Conservation (phyloP, 2,888 invertebrate genomes). For the Dicyrtomina minuta region DNA sequence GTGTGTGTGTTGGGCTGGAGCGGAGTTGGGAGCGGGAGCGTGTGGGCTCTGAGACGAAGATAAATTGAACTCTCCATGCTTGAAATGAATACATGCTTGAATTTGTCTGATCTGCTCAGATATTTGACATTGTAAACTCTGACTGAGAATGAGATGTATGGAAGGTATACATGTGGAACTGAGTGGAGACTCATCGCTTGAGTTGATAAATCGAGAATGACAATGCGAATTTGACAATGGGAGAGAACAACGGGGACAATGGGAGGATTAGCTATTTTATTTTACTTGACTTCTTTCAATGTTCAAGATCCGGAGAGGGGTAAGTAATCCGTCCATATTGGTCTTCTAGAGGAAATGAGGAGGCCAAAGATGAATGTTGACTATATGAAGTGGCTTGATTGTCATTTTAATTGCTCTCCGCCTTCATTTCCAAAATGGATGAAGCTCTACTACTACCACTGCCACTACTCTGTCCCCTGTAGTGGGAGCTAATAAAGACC, state of each 20-base stretch:
- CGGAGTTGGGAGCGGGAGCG: not conserved
- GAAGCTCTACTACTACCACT: not conserved
- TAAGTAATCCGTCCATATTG: constrained; percentile 27
- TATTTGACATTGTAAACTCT: constrained; percentile 20
- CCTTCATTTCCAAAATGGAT: constrained; percentile 16
- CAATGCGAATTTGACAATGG: constrained; percentile 38
- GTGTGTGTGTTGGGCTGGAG: not conserved
- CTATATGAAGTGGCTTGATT: constrained; percentile 26
- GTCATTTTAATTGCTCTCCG: constrained; percentile 32
- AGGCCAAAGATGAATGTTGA: constrained; percentile 16
- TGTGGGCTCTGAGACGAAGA: too few relatives aligned
- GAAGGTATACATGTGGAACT: not conserved
- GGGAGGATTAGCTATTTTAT: constrained; percentile 33
- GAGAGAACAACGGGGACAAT: constrained; percentile 34
- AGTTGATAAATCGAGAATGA: constrained; percentile 35
- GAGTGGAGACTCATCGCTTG: constrained; percentile 3
- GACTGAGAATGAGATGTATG: not conserved
- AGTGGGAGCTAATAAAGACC: not conserved
- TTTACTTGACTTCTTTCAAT: constrained; percentile 29
- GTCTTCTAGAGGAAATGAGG: constrained; percentile 18
- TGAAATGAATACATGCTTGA: constrained; percentile 8
- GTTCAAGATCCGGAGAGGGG: constrained; percentile 21
- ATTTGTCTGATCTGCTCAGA: constrained; percentile 14
- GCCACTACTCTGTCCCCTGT: too few relatives aligned
- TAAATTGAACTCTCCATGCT: not conserved